phyloP scores from a whole-genome alignment of 1,140 invertebrate species.

The Choristoneura fumiferana region DNA sequence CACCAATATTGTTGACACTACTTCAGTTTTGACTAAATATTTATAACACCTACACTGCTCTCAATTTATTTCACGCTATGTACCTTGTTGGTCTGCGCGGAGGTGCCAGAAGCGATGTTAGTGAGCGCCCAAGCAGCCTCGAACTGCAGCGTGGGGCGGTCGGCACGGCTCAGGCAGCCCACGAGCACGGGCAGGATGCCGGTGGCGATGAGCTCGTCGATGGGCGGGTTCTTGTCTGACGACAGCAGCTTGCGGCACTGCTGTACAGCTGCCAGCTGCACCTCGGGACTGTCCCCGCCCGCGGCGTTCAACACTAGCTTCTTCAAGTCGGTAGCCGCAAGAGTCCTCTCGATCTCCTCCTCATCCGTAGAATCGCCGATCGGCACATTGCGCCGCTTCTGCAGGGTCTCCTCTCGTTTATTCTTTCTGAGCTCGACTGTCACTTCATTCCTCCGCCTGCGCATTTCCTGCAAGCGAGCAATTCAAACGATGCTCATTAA shows the following conservation, averaged over 20 bases:
- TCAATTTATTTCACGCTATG: too few species aligned
- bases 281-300: slow-evolving; percentile 82
- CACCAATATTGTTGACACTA: too few species aligned
- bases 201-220: slow-evolving; percentile 95
- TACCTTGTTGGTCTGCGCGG: slow-evolving; percentile 93
- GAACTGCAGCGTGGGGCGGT: slow-evolving; percentile 96
- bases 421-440: slow-evolving; percentile 97
- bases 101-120: slow-evolving; percentile 99
- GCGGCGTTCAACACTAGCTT: slow-evolving; percentile 87
- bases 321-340: slow-evolving; percentile 83
- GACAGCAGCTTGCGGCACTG: slow-evolving; percentile 96
- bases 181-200: slow-evolving; percentile 97
- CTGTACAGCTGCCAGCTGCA: slow-evolving; percentile 91
- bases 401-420: slow-evolving; percentile 96
- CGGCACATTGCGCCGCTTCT: slow-evolving; percentile 97
- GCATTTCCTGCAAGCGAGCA: slow-evolving; percentile 88
- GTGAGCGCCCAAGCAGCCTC: slow-evolving; percentile 99
- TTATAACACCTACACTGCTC: too few species aligned
- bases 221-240: slow-evolving; percentile 98
- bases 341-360: slow-evolving; percentile 85
- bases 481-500: not conserved
- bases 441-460: slow-evolving; percentile 95
- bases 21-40: too few species aligned
- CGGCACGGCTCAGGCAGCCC: slow-evolving; percentile 90
- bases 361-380: slow-evolving; percentile 90